Percentiles rank a stretch among this genome's conserved stretches.
Conservation (phyloP, 2,797 vertebrate genomes). For the Pangasius djambal region DNA sequence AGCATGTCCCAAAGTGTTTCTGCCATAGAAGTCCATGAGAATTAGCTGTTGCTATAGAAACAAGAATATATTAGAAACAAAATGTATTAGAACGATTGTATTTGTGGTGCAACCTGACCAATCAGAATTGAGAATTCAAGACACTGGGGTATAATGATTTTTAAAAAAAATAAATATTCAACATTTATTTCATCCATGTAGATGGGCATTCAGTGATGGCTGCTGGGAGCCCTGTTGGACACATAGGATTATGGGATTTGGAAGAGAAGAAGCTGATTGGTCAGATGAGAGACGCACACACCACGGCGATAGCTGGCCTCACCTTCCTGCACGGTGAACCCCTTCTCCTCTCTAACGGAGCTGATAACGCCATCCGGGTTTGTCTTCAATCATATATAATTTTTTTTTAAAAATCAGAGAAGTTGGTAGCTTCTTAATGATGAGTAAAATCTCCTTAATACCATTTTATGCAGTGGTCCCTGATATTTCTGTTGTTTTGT, state of each 20-base stretch:
- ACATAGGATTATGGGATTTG: slow-evolving; percentile 94
- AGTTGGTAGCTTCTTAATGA: background rate
- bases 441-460: background rate
- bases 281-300: slow-evolving; percentile 89
- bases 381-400: slow-evolving; percentile 37
- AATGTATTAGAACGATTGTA: background rate
- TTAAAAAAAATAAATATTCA: background rate
- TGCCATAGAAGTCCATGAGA: background rate
- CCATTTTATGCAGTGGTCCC: background rate
- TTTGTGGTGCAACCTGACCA: background rate
- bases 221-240: slow-evolving; percentile 89
- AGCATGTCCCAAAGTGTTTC: background rate
- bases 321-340: slow-evolving; percentile 91
- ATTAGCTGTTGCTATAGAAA: background rate
- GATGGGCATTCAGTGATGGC: slow-evolving; percentile 92
- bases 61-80: too few relatives aligned
- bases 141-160: background rate
- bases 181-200: slow-evolving; percentile 58
- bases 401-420: background rate
- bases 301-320: slow-evolving; percentile 84
- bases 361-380: slow-evolving; percentile 91
- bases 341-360: slow-evolving; percentile 88
- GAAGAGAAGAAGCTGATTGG: slow-evolving; percentile 85
- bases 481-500: slow-evolving; percentile 12
- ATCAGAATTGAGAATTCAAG: background rate